A percentile compares a stretch with the other conserved stretches of the same genome.
Conservation (phyloP, 2,797 vertebrate genomes). For the Pogoniulus pusillus region DNA sequence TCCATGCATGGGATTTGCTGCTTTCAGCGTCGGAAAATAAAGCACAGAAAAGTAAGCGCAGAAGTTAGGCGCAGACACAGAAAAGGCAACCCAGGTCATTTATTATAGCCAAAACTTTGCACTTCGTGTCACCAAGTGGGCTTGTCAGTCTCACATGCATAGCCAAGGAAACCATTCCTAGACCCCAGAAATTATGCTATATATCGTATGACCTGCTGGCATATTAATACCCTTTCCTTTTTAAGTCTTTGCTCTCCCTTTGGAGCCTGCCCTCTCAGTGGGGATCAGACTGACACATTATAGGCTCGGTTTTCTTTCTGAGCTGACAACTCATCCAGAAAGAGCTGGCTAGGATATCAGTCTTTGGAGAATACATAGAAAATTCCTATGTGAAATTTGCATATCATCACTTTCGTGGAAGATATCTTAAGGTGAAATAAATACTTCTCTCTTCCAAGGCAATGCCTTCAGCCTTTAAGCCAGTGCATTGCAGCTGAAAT, state of each 20-base stretch:
- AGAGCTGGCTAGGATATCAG: conserved; percentile 51
- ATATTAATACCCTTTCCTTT: conserved; percentile 68
- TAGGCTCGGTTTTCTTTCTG: conserved; percentile 60
- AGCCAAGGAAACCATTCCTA: conserved; percentile 57
- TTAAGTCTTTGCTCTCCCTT: conserved; percentile 60
- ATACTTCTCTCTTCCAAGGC: not conserved
- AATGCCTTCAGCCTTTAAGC: not conserved
- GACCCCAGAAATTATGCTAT: conserved; percentile 41
- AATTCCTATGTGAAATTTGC: conserved; percentile 62
- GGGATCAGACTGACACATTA: conserved; percentile 65
- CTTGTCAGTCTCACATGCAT: conserved; percentile 34
- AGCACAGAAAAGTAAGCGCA: not conserved
- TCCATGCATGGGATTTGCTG: conserved; percentile 26
- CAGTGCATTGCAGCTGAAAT: not conserved
- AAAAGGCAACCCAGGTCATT: conserved; percentile 10
- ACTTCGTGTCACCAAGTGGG: conserved; percentile 36
- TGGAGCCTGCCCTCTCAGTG: conserved; percentile 38
- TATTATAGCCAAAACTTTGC: conserved; percentile 30
- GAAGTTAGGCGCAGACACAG: not conserved
- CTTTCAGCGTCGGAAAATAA: conserved; percentile 31
- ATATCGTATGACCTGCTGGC: conserved; percentile 54
- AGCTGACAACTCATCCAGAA: conserved; percentile 46
- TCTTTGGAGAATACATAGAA: conserved; percentile 46
- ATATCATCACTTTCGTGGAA: conserved; percentile 51
- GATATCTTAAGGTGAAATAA: not conserved